phyloP scores from a whole-genome alignment of 2,888 invertebrate species.

The Enchytraeus crypticus region DNA sequence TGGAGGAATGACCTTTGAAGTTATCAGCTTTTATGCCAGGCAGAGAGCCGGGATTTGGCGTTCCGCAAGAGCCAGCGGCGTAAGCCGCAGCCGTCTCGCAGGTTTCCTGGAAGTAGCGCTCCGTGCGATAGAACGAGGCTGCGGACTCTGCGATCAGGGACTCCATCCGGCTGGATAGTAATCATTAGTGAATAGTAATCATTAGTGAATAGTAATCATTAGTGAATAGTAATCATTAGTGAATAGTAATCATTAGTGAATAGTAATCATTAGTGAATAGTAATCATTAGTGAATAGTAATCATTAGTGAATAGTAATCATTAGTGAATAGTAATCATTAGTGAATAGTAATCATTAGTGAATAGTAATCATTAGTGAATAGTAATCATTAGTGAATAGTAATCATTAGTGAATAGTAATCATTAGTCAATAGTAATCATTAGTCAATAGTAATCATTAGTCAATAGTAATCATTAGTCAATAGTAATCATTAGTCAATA shows the following conservation, averaged over 20 bases:
- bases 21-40: too few species aligned
- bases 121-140: background rate
- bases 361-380: too few species aligned
- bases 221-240: background rate
- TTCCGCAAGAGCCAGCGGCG: background rate
- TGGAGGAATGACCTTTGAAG: too few species aligned
- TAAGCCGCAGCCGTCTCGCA: background rate
- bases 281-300: background rate
- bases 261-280: background rate
- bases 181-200: background rate
- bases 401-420: too few species aligned
- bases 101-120: background rate
- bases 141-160: background rate
- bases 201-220: background rate
- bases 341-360: too few species aligned
- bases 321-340: too few species aligned
- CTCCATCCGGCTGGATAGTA: background rate
- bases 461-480: too few species aligned
- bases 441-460: too few species aligned
- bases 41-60: too few species aligned
- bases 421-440: too few species aligned
- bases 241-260: background rate
- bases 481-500: too few species aligned
- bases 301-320: background rate
- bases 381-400: too few species aligned